These are phyloP conservation scores for Phasia obesa DNA, from an alignment of 2,888 invertebrate species.

Conservation along the genomic window DNA sequence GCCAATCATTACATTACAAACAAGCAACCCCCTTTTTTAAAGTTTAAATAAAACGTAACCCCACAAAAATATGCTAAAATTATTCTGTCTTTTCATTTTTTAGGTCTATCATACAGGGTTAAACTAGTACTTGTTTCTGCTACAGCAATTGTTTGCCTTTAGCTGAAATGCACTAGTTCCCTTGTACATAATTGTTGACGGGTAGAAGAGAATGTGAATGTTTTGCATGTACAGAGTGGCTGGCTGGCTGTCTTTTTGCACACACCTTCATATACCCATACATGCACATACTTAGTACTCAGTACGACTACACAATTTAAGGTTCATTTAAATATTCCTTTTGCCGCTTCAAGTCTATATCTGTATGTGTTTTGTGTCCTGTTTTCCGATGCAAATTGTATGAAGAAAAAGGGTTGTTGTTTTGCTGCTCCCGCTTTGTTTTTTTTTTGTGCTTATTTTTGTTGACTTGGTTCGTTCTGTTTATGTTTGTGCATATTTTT, in stretches of 20 bases:
- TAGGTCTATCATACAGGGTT: not conserved
- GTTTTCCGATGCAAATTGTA: conserved; percentile 31
- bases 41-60: not conserved
- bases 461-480: conserved; percentile 20
- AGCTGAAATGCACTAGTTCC: conserved; percentile 6
- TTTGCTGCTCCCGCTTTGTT: conserved; percentile 9
- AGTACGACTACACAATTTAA: conserved; percentile 7
- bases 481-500: conserved; percentile 25
- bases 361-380: conserved; percentile 32
- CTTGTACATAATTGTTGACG: conserved; percentile 8
- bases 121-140: conserved; percentile 6
- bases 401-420: conserved; percentile 23
- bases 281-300: not conserved
- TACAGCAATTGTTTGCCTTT: not conserved
- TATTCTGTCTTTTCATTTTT: not conserved
- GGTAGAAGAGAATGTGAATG: not conserved
- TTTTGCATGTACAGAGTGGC: not conserved
- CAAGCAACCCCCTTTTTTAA: conserved; percentile 16
- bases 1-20: not conserved
- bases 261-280: not conserved
- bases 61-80: conserved; percentile 5
- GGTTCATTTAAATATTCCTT: conserved; percentile 33
- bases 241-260: not conserved
- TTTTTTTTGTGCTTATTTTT: conserved; percentile 24
- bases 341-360: conserved; percentile 33